Evolutionary conservation across 2,113 vertebrate species (phyloP).

Genomic region (Brachypteracias leptosomus): DNA sequence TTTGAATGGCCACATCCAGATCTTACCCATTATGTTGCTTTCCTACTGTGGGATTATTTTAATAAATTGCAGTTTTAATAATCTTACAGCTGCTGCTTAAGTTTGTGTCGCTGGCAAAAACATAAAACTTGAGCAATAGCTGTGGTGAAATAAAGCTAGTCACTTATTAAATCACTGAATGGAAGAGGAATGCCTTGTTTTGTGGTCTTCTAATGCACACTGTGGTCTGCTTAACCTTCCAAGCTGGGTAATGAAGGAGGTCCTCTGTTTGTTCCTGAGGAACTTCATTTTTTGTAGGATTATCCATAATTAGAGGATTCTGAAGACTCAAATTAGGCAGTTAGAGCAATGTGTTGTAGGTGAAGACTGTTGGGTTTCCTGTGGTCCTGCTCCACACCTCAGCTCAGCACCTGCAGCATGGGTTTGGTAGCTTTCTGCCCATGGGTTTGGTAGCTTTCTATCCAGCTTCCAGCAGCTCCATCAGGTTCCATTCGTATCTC

Average conservation of each 20-base stretch:
- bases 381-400: not conserved
- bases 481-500: not conserved
- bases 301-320: constrained; percentile 43
- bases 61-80: not conserved
- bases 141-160: not conserved
- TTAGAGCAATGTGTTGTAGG: not conserved
- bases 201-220: not conserved
- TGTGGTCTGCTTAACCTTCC: not conserved
- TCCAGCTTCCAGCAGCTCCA: not conserved
- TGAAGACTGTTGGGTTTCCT: not conserved
- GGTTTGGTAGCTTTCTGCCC: not conserved
- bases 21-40: not conserved
- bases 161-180: accelerated
- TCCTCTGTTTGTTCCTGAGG: constrained; percentile 4
- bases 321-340: not conserved
- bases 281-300: constrained; percentile 48
- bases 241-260: not conserved
- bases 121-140: accelerated
- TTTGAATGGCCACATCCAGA: not conserved
- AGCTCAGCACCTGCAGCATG: accelerated
- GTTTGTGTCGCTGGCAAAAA: not conserved
- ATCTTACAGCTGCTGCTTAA: not conserved
- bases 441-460: not conserved
- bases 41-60: not conserved
- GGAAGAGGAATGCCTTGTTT: not conserved